Percentiles rank a stretch among this genome's conserved stretches.
Conservation (phyloP, 2,888 invertebrate genomes). For the Tetramorium bicarinatum region DNA sequence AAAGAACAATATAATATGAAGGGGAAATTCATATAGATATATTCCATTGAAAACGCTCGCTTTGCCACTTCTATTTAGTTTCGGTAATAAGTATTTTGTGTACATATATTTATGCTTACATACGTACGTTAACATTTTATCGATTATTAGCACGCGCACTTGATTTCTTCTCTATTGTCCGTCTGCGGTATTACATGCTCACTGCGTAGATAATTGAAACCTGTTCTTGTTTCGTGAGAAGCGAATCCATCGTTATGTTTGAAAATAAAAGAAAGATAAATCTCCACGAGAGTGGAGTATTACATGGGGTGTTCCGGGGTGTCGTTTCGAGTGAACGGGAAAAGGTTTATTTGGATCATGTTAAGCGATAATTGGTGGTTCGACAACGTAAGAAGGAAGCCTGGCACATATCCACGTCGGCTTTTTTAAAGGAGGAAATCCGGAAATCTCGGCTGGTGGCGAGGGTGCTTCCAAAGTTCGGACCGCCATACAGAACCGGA, state of each 20-base stretch:
- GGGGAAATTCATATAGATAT: neutral
- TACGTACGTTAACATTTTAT: constrained; percentile 57
- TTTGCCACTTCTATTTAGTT: constrained; percentile 19
- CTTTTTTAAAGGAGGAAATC: constrained; percentile 84
- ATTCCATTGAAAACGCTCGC: constrained; percentile 23
- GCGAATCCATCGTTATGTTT: constrained; percentile 45
- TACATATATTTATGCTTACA: constrained; percentile 46
- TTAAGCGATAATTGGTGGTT: constrained; percentile 52
- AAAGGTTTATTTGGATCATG: constrained; percentile 38
- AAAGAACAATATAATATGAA: neutral
- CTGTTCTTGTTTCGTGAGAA: constrained; percentile 38
- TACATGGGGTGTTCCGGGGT: constrained; percentile 49
- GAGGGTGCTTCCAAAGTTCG: constrained; percentile 82
- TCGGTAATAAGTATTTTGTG: constrained; percentile 43
- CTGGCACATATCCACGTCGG: constrained; percentile 78
- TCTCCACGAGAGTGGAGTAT: constrained; percentile 16
- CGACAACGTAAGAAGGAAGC: constrained; percentile 60
- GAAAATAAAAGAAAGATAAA: constrained; percentile 39
- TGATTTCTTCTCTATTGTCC: constrained; percentile 56
- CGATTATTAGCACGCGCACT: constrained; percentile 62
- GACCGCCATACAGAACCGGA: constrained; percentile 79
- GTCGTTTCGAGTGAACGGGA: constrained; percentile 27
- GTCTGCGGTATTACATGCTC: constrained; percentile 36
- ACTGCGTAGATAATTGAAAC: constrained; percentile 42
- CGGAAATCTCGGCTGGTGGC: constrained; percentile 83